Conservation (phyloP, 2,888 invertebrate genomes). For the Diaperis boleti region DNA sequence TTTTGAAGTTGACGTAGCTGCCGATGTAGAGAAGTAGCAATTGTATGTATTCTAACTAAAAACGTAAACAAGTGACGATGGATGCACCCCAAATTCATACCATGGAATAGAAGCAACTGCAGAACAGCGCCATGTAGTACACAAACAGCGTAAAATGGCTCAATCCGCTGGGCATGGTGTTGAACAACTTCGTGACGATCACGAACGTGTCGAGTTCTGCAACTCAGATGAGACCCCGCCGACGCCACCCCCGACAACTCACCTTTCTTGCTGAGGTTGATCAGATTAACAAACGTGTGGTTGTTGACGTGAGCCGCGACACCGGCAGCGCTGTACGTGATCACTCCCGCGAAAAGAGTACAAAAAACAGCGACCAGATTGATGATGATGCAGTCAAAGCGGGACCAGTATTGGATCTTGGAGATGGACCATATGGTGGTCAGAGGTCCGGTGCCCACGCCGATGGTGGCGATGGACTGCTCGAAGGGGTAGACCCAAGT, state of each 20-base stretch:
- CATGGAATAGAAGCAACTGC: conserved; percentile 12
- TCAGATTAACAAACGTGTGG: neutral
- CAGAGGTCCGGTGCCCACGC: conserved; percentile 49
- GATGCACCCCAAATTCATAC: neutral
- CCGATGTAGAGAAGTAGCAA: conserved; percentile 9
- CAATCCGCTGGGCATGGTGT: neutral
- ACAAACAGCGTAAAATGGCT: conserved; percentile 7
- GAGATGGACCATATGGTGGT: conserved; percentile 46
- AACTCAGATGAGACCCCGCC: neutral
- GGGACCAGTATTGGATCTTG: conserved; percentile 44
- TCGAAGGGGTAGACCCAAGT: conserved; percentile 45
- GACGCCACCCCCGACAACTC: neutral
- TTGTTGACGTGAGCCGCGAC: conserved; percentile 36
- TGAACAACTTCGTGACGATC: conserved; percentile 6
- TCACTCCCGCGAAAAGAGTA: conserved; percentile 38
- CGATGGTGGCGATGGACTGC: conserved; percentile 45
- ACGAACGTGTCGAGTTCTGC: conserved; percentile 5
- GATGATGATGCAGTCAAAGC: conserved; percentile 40
- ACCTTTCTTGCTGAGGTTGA: neutral
- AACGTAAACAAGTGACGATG: neutral
- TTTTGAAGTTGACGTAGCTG: conserved; percentile 2
- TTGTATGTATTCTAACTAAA: conserved; percentile 19
- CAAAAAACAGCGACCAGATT: conserved; percentile 35
- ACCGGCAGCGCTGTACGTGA: conserved; percentile 45
- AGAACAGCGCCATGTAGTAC: conserved; percentile 14